These are phyloP conservation scores for Hyphantria cunea DNA, from an alignment of 1,140 invertebrate genomes.

Conservation along the genomic window DNA sequence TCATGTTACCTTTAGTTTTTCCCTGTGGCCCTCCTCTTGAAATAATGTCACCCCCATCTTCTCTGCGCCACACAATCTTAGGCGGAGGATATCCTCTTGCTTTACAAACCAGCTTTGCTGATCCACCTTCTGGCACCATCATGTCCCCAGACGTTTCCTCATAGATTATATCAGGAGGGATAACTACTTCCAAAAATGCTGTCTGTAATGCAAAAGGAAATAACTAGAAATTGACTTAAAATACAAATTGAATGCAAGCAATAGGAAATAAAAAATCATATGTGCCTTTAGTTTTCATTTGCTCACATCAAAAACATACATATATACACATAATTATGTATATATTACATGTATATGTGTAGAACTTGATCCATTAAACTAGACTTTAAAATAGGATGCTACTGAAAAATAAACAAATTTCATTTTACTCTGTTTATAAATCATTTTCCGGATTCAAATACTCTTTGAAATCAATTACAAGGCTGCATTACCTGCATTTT, in stretches of 20 bases:
- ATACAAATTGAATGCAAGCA: slow-evolving; percentile 21
- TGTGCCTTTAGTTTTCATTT: too few relatives aligned
- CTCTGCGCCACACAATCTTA: slow-evolving; percentile 92
- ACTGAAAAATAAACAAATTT: too few relatives aligned
- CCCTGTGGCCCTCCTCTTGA: slow-evolving; percentile 85
- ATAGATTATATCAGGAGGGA: slow-evolving; percentile 94
- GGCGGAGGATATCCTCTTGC: slow-evolving; percentile 93
- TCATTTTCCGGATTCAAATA: too few relatives aligned
- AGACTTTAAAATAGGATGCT: too few relatives aligned
- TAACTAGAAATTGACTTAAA: not conserved
- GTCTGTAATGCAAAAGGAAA: slow-evolving; percentile 87
- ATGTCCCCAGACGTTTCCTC: slow-evolving; percentile 94
- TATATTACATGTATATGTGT: too few relatives aligned
- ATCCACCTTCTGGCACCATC: slow-evolving; percentile 95
- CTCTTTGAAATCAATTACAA: too few relatives aligned
- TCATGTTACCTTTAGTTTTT: slow-evolving; percentile 86
- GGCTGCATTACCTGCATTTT: slow-evolving; percentile 89
- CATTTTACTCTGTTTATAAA: too few relatives aligned
- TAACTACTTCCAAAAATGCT: slow-evolving; percentile 92
- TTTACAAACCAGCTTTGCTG: slow-evolving; percentile 92
- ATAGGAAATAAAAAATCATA: not conserved
- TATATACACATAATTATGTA: too few relatives aligned
- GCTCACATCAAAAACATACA: too few relatives aligned
- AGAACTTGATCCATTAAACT: too few relatives aligned
- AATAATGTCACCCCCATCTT: slow-evolving; percentile 92